Evolutionary conservation across 2,113 vertebrate species (phyloP).

Genomic region (Lethenteron reissneri): DNA sequence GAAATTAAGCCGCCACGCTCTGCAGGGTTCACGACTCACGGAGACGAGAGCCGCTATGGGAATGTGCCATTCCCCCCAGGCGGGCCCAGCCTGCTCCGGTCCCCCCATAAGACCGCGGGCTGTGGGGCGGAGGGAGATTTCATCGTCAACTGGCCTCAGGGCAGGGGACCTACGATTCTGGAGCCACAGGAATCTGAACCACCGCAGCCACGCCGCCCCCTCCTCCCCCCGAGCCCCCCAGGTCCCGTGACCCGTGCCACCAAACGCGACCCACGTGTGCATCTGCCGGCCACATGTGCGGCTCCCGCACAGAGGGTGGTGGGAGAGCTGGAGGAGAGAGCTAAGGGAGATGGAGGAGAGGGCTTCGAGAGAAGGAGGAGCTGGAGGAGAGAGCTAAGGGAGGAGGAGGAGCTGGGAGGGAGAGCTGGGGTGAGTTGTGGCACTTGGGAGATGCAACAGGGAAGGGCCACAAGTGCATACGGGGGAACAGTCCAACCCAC

Average conservation of each 20-base stretch:
- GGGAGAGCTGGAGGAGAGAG: neutral
- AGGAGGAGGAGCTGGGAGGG: neutral
- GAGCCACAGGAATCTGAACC: neutral
- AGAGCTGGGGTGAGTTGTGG: neutral
- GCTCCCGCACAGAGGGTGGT: neutral
- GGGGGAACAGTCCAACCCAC: no score
- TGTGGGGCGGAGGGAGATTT: no score
- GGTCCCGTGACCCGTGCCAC: neutral
- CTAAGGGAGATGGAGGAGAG: neutral
- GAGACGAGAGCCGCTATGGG: neutral
- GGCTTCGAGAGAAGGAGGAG: neutral
- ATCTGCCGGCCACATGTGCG: neutral
- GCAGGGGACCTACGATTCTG: neutral
- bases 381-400: neutral
- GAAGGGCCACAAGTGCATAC: neutral
- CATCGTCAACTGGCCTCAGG: neutral
- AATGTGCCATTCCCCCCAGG: neutral
- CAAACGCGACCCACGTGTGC: neutral
- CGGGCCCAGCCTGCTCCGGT: neutral
- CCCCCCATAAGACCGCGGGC: slow-evolving; percentile 6
- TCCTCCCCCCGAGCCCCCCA: neutral
- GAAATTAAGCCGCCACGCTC: neutral
- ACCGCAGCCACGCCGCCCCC: neutral
- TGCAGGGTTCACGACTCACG: neutral
- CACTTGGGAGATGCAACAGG: neutral